These are phyloP conservation scores for Pseudopodoces humilis DNA, from an alignment of 2,113 vertebrate genomes.

Conservation along the genomic window DNA sequence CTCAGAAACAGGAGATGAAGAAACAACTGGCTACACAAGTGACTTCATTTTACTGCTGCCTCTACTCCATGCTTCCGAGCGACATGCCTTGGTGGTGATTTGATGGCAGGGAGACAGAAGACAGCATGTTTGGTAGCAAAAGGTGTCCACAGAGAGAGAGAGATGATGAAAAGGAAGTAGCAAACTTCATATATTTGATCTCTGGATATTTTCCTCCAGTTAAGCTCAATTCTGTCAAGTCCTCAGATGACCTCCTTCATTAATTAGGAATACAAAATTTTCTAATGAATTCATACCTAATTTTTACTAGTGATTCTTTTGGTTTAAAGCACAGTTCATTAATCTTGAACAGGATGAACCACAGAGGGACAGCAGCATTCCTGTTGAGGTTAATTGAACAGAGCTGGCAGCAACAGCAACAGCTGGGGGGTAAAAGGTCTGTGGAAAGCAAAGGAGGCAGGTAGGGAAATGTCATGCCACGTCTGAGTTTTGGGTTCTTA, in stretches of 20 bases:
- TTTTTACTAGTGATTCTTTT: slow-evolving; percentile 3
- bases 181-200: background rate
- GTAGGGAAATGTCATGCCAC: background rate
- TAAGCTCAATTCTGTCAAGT: background rate
- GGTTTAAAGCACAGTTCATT: slow-evolving; percentile 46
- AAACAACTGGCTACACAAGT: background rate
- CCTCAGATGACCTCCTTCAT: slow-evolving; percentile 16
- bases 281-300: slow-evolving; percentile 41
- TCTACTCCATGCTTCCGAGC: background rate
- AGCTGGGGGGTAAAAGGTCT: background rate
- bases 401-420: background rate
- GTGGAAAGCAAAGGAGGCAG: background rate
- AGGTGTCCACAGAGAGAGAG: background rate
- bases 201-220: background rate
- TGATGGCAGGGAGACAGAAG: background rate
- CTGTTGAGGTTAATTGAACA: slow-evolving; percentile 22
- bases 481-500: background rate
- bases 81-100: background rate
- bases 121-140: background rate
- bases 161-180: background rate
- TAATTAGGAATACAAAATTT: slow-evolving; percentile 51
- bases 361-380: background rate
- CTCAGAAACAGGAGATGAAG: background rate
- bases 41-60: background rate
- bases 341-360: slow-evolving; percentile 41